phyloP scores from a whole-genome alignment of 2,797 vertebrate species.

The Pseudotriccus pelzelni region DNA sequence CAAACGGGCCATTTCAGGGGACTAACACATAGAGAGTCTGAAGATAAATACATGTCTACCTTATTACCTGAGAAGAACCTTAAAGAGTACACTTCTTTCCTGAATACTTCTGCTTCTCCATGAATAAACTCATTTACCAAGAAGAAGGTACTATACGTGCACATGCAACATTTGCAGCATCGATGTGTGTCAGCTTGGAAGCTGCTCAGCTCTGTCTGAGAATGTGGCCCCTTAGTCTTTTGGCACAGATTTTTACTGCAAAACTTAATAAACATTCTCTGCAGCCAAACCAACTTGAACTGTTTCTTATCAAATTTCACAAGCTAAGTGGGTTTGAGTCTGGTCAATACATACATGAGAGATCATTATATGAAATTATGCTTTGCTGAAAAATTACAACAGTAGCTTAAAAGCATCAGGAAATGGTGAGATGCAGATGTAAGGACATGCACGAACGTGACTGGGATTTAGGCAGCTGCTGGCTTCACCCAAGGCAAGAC shows the following conservation, averaged over 20 bases:
- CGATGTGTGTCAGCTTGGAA: background rate
- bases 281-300: conserved; percentile 23
- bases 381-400: background rate
- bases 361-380: background rate
- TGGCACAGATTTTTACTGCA: conserved; percentile 26
- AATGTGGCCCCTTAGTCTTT: background rate
- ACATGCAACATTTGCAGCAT: background rate
- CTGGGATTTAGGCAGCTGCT: background rate
- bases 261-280: conserved; percentile 26
- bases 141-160: background rate
- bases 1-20: background rate
- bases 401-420: background rate
- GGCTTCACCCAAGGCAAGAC: background rate
- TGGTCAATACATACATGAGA: background rate
- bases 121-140: background rate
- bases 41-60: conserved; percentile 5
- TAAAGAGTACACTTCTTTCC: background rate
- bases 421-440: background rate
- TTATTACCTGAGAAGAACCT: conserved; percentile 18
- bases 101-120: background rate
- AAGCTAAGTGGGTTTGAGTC: background rate
- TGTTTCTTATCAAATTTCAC: conserved; percentile 41
- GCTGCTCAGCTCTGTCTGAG: background rate
- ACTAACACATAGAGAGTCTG: background rate
- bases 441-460: background rate